These are phyloP conservation scores for Fissipunctia ypsillon DNA, from an alignment of 2,888 invertebrate genomes.

Conservation along the genomic window DNA sequence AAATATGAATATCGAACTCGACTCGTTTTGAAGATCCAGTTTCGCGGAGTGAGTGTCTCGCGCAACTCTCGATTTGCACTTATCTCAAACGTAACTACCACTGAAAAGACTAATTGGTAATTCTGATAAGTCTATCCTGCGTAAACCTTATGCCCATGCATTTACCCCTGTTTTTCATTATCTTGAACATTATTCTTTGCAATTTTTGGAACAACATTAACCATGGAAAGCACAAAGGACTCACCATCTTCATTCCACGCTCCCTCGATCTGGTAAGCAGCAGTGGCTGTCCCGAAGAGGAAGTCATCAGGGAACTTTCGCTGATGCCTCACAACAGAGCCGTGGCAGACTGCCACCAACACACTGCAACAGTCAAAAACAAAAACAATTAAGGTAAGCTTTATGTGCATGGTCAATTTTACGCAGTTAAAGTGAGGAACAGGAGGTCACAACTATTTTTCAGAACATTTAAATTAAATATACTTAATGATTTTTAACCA, in stretches of 20 bases:
- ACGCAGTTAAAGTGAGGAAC: not conserved
- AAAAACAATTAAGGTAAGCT: not conserved
- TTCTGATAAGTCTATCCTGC: too few relatives aligned
- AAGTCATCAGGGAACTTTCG: constrained; percentile 62
- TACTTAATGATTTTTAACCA: not conserved
- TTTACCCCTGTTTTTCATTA: not conserved
- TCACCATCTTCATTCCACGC: constrained; percentile 77
- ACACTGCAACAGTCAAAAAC: constrained; percentile 24
- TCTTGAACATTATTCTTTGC: not conserved
- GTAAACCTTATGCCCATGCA: not conserved
- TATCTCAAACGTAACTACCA: not conserved
- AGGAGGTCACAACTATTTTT: not conserved
- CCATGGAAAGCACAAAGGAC: not conserved
- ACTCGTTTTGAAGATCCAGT: not conserved
- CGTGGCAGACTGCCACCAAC: constrained; percentile 24
- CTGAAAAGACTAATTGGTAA: not conserved
- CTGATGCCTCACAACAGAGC: constrained; percentile 36
- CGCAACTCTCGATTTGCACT: not conserved
- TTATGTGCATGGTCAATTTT: not conserved
- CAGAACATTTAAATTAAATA: not conserved
- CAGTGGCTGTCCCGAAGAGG: constrained; percentile 76
- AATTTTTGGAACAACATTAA: not conserved
- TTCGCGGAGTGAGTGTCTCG: too few relatives aligned
- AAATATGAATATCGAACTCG: not conserved
- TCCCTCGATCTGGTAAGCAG: constrained; percentile 78